Base-by-base conservation (phyloP, 2,797 vertebrate genomes). In the Leptodactylus fallax region DNA sequence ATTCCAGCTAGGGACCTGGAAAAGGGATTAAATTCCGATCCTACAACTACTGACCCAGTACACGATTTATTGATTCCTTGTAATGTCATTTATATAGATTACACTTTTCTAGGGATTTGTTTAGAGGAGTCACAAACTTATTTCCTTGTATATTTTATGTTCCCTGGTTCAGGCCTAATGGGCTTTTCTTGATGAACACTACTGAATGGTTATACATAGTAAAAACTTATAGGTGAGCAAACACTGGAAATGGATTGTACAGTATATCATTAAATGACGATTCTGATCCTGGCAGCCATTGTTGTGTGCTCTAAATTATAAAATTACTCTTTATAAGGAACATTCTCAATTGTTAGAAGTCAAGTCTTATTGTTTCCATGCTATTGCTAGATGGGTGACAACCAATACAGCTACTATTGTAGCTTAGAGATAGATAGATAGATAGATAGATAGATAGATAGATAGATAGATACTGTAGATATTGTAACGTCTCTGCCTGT, bases 61-160 rank as follows among this genome's bases (percentile, higher is more conserved):
- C 58, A 76, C 10, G 65, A 58, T 23, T 72, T 79, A 88, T 88
- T 88, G 87, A 88, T 88, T 88, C 69, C n/a, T 74, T 80, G 53
- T 88, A 85, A 88, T 88, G 87, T 63, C 65, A 81, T 88, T 88
- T 88, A 76, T 74, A 88, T 72, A 84, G 76, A 80, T 79, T 88
- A 87, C 49, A 53, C 47, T 63, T 63, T 81, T 53, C 61, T 60
- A 17, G 47, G 53, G 69, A 81, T 82, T 81, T 81, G 49, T 61
- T 76, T 61, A 63, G 45, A 79, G 60, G 79, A 85, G 72, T 36
- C 53, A 27, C 61, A 79, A 47, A 49, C n/a, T 71, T 61, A 63
- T 88, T 88, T 85, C 16, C 55, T 80, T 79, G 63, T 84, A 53
- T 45, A 82, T 27, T 67, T 77, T 85, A 49, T 58, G 77, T 45